These are phyloP conservation scores for Urocyon cinereoargenteus DNA, from an alignment of 2,797 vertebrate species.

Conservation along the genomic window DNA sequence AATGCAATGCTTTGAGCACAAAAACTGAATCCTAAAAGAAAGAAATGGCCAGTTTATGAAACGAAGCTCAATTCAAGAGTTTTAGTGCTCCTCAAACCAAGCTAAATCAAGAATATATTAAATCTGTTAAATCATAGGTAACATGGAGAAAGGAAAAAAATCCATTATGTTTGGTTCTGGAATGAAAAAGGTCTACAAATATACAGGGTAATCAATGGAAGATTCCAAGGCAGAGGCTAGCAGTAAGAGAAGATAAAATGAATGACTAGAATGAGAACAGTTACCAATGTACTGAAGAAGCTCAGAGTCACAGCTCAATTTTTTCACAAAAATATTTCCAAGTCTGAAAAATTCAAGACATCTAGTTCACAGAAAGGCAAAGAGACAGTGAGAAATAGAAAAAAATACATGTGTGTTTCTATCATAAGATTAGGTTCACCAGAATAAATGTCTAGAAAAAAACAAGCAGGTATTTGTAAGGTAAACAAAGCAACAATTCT, in stretches of 20 bases:
- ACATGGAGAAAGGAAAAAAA: neutral
- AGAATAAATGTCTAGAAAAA: conserved; percentile 6
- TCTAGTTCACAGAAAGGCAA: conserved; percentile 13
- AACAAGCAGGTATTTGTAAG: conserved; percentile 11
- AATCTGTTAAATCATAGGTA: neutral
- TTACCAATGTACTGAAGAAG: conserved; percentile 20
- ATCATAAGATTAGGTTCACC: neutral
- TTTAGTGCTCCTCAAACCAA: neutral
- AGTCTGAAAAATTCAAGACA: conserved; percentile 38
- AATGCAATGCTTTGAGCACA: conserved; percentile 15
- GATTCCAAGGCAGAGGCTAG: neutral
- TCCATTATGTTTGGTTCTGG: conserved; percentile 3
- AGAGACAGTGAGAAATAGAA: neutral
- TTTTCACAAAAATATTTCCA: conserved; percentile 23
- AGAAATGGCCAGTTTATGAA: conserved; percentile 8
- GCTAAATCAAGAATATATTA: neutral
- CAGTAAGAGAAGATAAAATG: conserved; percentile 1
- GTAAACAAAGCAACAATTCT: conserved; percentile 20
- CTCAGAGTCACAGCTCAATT: neutral
- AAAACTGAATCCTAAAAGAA: neutral
- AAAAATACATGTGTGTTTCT: neutral
- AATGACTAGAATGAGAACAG: neutral
- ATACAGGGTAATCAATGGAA: neutral
- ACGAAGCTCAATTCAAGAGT: neutral
- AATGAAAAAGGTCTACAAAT: conserved; percentile 40